Conservation (phyloP, 2,113 vertebrate species). For the Paratilapia polleni region DNA sequence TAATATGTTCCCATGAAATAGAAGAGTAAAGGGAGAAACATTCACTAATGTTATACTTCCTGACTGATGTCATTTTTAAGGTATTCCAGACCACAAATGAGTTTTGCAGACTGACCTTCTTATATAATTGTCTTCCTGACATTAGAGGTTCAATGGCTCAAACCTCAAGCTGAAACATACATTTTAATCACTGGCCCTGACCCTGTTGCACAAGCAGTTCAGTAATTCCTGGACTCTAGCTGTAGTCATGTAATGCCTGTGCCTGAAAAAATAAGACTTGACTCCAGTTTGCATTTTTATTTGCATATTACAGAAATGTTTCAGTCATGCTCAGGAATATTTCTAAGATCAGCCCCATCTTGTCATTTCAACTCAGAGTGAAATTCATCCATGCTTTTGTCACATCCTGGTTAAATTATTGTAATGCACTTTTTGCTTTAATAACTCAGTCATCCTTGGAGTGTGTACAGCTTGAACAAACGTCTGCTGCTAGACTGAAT, state of each 20-base stretch:
- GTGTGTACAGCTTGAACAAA: constrained; percentile 17
- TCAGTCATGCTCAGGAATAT: constrained; percentile 18
- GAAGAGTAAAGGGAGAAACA: not conserved
- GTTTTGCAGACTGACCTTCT: constrained; percentile 27
- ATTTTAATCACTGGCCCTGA: constrained; percentile 5
- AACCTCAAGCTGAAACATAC: constrained; percentile 16
- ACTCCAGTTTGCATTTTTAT: not conserved
- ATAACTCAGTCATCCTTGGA: constrained; percentile 14
- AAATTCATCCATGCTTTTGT: constrained; percentile 32
- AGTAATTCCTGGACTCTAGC: not conserved
- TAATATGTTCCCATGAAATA: not conserved
- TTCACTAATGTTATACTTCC: not conserved
- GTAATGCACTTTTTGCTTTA: constrained; percentile 20
- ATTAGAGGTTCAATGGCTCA: constrained; percentile 1
- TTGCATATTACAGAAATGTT: constrained; percentile 25
- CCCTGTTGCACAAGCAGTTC: constrained; percentile 23
- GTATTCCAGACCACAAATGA: constrained; percentile 38
- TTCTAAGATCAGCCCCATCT: constrained; percentile 18
- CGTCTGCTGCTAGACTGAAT: constrained; percentile 26
- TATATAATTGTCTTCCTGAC: constrained; percentile 32
- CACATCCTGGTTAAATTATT: constrained; percentile 41
- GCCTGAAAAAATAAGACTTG: not conserved
- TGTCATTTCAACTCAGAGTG: constrained; percentile 31
- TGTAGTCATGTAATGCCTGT: not conserved
- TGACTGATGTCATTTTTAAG: constrained; percentile 31